A percentile compares a stretch with the other conserved stretches of the same genome.
Conservation (phyloP, 2,888 invertebrate genomes). For the Dicyrtomina minuta region DNA sequence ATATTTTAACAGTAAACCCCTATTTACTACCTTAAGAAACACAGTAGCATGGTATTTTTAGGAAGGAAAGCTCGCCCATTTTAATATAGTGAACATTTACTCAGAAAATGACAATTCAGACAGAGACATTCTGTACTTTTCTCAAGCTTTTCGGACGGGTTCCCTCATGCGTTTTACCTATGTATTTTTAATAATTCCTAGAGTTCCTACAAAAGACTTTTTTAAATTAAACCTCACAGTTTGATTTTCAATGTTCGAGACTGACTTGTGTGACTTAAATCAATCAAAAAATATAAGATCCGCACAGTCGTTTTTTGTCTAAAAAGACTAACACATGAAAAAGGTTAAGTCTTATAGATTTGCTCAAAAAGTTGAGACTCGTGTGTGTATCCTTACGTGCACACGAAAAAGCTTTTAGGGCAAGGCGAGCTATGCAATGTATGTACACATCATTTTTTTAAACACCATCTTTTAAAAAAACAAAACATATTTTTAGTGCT, state of each 20-base stretch:
- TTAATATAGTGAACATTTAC: no score
- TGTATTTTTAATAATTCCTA: conserved; percentile 24
- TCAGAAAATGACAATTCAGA: no score
- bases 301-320: conserved; percentile 23
- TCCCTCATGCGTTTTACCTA: conserved; percentile 18
- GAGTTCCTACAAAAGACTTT: conserved; percentile 39
- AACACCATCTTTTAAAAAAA: conserved; percentile 6
- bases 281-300: conserved; percentile 38
- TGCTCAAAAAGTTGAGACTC: conserved; percentile 18
- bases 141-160: conserved; percentile 14
- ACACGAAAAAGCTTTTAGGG: conserved; percentile 19
- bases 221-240: conserved; percentile 41
- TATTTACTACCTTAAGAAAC: no score
- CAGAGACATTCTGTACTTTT: no score
- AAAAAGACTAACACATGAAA: conserved; percentile 23
- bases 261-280: conserved; percentile 36
- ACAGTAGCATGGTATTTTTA: no score
- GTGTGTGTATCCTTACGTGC: conserved; percentile 35
- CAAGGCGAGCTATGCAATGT: conserved; percentile 31
- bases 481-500: conserved; percentile 21
- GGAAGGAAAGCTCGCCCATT: no score
- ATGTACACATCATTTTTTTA: conserved; percentile 27
- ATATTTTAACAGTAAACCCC: no score
- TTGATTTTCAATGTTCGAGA: no score
- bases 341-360: conserved; percentile 10